Conservation (phyloP, 2,888 invertebrate species). For the Dendrolimus pini region DNA sequence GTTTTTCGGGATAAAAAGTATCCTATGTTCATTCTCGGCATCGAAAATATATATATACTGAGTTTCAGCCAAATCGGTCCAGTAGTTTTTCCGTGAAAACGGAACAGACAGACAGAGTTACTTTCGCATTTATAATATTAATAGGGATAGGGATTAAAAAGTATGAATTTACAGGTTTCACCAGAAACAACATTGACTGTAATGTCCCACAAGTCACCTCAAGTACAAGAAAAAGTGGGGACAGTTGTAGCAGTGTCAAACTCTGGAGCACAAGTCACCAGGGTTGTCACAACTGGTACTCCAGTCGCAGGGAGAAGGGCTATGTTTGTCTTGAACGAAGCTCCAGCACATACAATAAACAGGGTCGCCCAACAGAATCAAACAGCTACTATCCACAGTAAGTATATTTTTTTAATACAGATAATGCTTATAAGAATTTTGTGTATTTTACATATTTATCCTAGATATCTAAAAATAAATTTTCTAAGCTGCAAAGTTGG, state of each 20-base stretch:
- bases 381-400: conserved; percentile 67
- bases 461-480: too few relatives aligned
- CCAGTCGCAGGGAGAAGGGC: conserved; percentile 52
- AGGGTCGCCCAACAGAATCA: conserved; percentile 69
- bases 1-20: too few relatives aligned
- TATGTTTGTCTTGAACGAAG: conserved; percentile 71
- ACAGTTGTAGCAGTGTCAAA: conserved; percentile 64
- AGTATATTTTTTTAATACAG: conserved; percentile 20
- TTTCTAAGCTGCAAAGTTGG: too few relatives aligned
- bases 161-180: conserved; percentile 48
- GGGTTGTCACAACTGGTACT: conserved; percentile 58
- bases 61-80: too few relatives aligned
- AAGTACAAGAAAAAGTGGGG: conserved; percentile 69
- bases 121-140: too few relatives aligned
- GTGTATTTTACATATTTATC: too few relatives aligned
- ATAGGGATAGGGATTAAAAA: too few relatives aligned
- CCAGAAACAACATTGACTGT: conserved; percentile 71
- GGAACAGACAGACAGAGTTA: too few relatives aligned
- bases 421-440: too few relatives aligned
- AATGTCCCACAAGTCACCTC: conserved; percentile 70
- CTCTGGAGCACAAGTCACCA: conserved; percentile 58
- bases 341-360: conserved; percentile 55
- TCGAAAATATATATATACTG: too few relatives aligned
- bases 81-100: too few relatives aligned
- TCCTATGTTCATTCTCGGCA: too few relatives aligned